Conservation (phyloP, 2,797 vertebrate genomes). For the Apogon hyalosoma region DNA sequence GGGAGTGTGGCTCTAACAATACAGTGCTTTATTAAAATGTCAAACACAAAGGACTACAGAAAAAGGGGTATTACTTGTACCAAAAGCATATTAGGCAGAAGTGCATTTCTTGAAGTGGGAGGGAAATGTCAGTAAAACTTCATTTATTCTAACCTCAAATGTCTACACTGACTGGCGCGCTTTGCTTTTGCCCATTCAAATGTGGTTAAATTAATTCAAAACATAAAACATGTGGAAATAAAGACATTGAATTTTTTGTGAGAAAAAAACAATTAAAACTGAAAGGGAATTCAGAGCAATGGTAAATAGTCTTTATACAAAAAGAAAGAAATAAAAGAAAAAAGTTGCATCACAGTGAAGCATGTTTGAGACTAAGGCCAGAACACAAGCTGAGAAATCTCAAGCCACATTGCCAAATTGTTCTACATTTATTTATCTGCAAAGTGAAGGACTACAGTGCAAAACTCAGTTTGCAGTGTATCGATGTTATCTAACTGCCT, state of each 20-base stretch:
- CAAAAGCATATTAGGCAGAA: slow-evolving; percentile 71
- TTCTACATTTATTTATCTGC: too few relatives aligned
- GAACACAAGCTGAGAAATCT: too few relatives aligned
- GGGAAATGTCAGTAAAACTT: slow-evolving; percentile 59
- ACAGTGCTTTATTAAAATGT: slow-evolving; percentile 73
- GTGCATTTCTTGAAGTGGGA: slow-evolving; percentile 60
- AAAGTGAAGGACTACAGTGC: too few relatives aligned
- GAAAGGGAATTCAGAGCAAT: too few relatives aligned
- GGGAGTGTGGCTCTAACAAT: slow-evolving; percentile 70
- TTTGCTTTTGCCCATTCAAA: slow-evolving; percentile 13
- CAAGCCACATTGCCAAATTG: too few relatives aligned
- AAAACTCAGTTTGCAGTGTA: too few relatives aligned
- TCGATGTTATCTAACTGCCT: too few relatives aligned
- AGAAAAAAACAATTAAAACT: too few relatives aligned
- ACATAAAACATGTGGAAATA: neutral
- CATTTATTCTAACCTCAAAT: slow-evolving; percentile 61
- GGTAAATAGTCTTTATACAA: too few relatives aligned
- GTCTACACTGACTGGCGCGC: slow-evolving; percentile 24
- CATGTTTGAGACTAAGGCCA: too few relatives aligned
- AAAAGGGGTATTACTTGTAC: slow-evolving; percentile 63
- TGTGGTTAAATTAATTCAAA: slow-evolving; percentile 15
- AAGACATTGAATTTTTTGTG: neutral
- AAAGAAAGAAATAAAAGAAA: too few relatives aligned
- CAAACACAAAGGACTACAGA: slow-evolving; percentile 71
- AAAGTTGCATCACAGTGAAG: too few relatives aligned